Percentiles rank a stretch among this genome's conserved stretches.
Evolutionary conservation across 1,140 invertebrate genomes (phyloP).

Genomic region (Oppia nitens): DNA sequence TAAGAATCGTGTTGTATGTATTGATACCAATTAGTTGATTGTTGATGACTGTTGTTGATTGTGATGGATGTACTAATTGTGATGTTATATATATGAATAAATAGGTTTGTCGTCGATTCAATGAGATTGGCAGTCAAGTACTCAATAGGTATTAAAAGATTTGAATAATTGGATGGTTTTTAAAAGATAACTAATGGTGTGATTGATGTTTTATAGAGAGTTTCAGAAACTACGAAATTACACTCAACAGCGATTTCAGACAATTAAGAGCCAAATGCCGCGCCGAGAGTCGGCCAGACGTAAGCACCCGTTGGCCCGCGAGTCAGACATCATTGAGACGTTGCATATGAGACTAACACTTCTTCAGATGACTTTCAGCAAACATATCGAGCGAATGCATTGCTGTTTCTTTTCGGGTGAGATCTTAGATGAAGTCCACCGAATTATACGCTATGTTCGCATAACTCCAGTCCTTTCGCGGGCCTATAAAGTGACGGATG

Average conservation of each 20-base stretch:
- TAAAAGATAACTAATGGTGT: background rate
- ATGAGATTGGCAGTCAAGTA: slow-evolving; percentile 51
- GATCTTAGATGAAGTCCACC: slow-evolving; percentile 53
- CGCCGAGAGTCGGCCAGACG: slow-evolving; percentile 61
- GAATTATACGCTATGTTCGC: slow-evolving; percentile 61
- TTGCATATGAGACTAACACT: slow-evolving; percentile 67
- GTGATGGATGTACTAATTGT: slow-evolving; percentile 8
- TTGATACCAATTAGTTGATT: too few relatives aligned
- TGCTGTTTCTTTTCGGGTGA: slow-evolving; percentile 72
- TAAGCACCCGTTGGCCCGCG: slow-evolving; percentile 62
- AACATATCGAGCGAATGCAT: slow-evolving; percentile 72
- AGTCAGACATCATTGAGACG: slow-evolving; percentile 74
- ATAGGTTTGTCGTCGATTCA: slow-evolving; percentile 59
- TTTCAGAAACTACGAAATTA: slow-evolving; percentile 60
- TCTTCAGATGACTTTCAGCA: slow-evolving; percentile 74
- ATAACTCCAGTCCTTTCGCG: slow-evolving; percentile 52
- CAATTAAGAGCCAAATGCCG: slow-evolving; percentile 66
- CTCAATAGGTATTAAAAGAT: slow-evolving; percentile 39
- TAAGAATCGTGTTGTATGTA: slow-evolving; percentile 54
- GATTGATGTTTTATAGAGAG: slow-evolving; percentile 27
- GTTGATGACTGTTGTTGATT: background rate
- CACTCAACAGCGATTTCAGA: slow-evolving; percentile 59
- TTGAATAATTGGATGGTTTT: background rate
- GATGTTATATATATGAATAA: slow-evolving; percentile 22
- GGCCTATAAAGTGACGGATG: slow-evolving; percentile 72